Evolutionary conservation across 37 sponge, comb jelly and placozoan genomes (phyloP).

Genomic region (Cladorhizidae sp.): DNA sequence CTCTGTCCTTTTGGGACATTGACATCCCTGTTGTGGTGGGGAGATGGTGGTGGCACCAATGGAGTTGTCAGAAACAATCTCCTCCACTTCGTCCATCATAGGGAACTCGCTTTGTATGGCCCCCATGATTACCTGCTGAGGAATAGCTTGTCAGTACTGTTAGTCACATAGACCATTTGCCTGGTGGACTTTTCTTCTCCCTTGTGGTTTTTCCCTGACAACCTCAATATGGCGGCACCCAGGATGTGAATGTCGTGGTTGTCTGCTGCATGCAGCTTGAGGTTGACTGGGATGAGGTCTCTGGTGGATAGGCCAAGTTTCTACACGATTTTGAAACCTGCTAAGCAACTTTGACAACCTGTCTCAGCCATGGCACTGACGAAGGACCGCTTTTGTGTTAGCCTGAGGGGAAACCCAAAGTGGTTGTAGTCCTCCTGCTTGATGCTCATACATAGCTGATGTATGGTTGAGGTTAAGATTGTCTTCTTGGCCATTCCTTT

Average conservation of each 20-base stretch:
- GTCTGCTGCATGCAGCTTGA: constrained; percentile 52
- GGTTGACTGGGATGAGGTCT: constrained; percentile 43
- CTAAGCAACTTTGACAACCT: constrained; percentile 54
- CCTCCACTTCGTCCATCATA: constrained; percentile 1
- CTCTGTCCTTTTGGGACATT: constrained; percentile 6
- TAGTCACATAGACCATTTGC: constrained; percentile 42
- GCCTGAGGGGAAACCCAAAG: constrained; percentile 30
- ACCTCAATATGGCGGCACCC: constrained; percentile 39
- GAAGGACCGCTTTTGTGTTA: constrained; percentile 10
- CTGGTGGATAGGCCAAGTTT: constrained; percentile 38
- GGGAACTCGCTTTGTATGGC: constrained; percentile 34
- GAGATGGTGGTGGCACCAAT: neutral
- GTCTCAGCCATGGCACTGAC: constrained; percentile 53
- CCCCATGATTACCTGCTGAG: constrained; percentile 52
- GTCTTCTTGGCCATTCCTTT: constrained; percentile 24
- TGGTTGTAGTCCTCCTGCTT: constrained; percentile 32
- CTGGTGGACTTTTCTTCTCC: constrained; percentile 33
- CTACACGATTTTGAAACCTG: constrained; percentile 35
- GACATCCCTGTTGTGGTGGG: constrained; percentile 10
- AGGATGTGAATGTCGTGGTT: constrained; percentile 40
- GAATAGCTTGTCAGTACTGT: constrained; percentile 45
- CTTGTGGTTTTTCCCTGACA: constrained; percentile 31
- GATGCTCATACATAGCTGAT: constrained; percentile 25
- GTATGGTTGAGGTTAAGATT: constrained; percentile 37
- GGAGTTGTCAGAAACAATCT: neutral